Evolutionary conservation across 2,888 invertebrate species (phyloP), one percentile per base, ranked within the genome.

Genomic region (Macrophya alboannulata): DNA sequence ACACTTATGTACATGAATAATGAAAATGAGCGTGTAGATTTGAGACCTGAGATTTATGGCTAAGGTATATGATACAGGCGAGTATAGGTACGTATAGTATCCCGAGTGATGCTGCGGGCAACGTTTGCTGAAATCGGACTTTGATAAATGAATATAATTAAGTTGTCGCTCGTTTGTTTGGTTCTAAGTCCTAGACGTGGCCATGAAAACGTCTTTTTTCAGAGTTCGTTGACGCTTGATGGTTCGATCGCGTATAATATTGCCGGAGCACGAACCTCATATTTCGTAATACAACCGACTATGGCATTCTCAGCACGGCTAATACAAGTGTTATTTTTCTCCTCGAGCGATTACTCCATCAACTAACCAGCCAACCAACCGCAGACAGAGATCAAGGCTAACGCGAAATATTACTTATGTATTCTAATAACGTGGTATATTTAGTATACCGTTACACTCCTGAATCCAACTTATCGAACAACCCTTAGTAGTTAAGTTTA

Each of bases 141-240:
- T 81, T 81, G 81, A 81, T 59, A 81, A 81, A 81, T 81, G 81
- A 81, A 81, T 81, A 81, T 81, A 81, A 81, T 81, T 81, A 81
- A 81, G 59, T 81, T 81, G 62, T 81, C 59, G 43, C 37, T 62
- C 43, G 62, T 59, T 21, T 40, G 40, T 81, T 62, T 43, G 62
- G n/a, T 31, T 17, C 25, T 62, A 17, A 37, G 37, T 79, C 48
- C 43, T 43, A 25, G 4, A 43, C 40, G 43, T 62, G 62, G 51
- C 59, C 81, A 62, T 81, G 62, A 59, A 81, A 81, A 81, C 21
- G 15, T 37, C 21, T 45, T 9, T 9, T 45, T 8, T 17, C 25
- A 65, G 81, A 62, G 81, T 81, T 81, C 81, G 81, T 81, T 81
- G 81, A 81, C 81, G 81, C 15, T 40, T n/a, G 31, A 48, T 51